Base-by-base conservation (phyloP, 2,113 vertebrate genomes). In the Apteryx mantelli region DNA sequence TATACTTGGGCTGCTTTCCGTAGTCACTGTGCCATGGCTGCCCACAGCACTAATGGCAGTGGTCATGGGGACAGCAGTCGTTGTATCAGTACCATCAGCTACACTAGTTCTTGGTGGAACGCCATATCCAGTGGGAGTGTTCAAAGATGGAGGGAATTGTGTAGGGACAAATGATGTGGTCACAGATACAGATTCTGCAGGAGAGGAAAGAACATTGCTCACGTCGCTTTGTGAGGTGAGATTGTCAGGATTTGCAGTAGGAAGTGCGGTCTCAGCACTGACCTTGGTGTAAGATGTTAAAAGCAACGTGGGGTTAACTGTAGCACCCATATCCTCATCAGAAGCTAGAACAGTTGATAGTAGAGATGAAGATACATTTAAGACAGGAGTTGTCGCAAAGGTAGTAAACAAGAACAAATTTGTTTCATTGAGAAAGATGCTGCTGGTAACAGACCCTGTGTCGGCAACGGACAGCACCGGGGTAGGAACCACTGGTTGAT, bases 281-380 rank as follows among this genome's bases (percentile, higher is more conserved):
- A 82, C 90, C 50, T 97, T 95, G 5, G 98, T 97, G 86, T 17
- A 40, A 65, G 97, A 83, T 8, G 73, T n/a, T 3, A 79, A 85
- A 95, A 95, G 75, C 64, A 97, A 83, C 0, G 26, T 82, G 34
- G 73, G 92, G 22, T 40, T 66, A 46, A 80, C 38, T 36, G 89
- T 63, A 86, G 94, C 84, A 82, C 96, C 96, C 89, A 74, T 42
- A 36, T 74, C 84, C 36, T 95, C 94, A 50, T 73, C 60, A 2
- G 82, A 87, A 75, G 60, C 78, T 4, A 5, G 28, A 46, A 22
- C 73, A 60, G 91, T 74, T 30, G 81, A 75, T 66, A 91, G 84
- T 24, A 83, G 73, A 85, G 90, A 82, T 64, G 95, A 95, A 94
- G 96, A 94, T 18, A 58, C 11, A 0, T 70, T 84, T 77, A 97